Conservation (phyloP, 37 sponge, comb jelly and placozoan genomes). For the Petrosia ficiformis region DNA sequence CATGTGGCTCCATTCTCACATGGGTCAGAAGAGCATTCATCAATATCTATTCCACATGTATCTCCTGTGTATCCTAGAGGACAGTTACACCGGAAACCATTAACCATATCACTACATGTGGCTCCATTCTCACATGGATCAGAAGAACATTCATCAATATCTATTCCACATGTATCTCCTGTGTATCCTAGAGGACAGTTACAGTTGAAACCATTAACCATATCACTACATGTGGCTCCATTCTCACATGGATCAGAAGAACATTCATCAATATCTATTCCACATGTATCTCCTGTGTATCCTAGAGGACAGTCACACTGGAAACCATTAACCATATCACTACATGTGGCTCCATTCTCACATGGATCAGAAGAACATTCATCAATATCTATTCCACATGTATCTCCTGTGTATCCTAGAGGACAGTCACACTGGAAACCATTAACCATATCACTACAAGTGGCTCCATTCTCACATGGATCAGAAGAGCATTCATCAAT, state of each 20-base stretch:
- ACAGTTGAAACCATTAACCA: no score
- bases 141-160: conserved; percentile 31
- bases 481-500: conserved; percentile 19
- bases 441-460: conserved; percentile 11
- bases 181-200: conserved; percentile 29
- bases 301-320: conserved; percentile 3
- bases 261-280: no score
- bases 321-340: conserved; percentile 9
- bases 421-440: conserved; percentile 16
- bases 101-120: conserved; percentile 16
- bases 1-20: conserved; percentile 54
- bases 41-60: conserved; percentile 25
- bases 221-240: no score
- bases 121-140: conserved; percentile 50
- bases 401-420: conserved; percentile 25
- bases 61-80: conserved; percentile 40
- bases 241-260: no score
- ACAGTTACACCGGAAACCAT: conserved; percentile 48
- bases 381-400: conserved; percentile 59
- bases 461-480: conserved; percentile 38
- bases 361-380: conserved; percentile 53
- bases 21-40: conserved; percentile 26
- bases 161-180: conserved; percentile 26
- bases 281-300: conserved; percentile 4
- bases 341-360: conserved; percentile 42